Conservation (phyloP, 2,797 vertebrate genomes). For the Liasis olivaceus region DNA sequence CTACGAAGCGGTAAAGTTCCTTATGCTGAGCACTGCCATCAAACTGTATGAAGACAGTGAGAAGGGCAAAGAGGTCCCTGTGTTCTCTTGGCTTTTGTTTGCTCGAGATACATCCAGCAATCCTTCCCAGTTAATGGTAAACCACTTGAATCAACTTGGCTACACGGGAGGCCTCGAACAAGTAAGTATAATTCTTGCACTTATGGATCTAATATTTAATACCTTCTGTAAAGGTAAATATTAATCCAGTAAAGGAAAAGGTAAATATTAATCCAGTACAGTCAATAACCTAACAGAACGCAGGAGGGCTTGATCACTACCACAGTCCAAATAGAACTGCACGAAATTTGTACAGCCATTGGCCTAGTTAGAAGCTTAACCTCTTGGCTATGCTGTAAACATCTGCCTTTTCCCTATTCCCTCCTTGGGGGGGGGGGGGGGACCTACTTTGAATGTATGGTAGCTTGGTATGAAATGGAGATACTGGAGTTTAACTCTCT, state of each 20-base stretch:
- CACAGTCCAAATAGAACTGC: background rate
- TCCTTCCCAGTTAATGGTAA: constrained; percentile 87
- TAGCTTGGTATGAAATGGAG: background rate
- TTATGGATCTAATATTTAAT: background rate
- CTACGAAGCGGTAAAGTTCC: constrained; percentile 93
- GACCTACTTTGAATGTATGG: no score
- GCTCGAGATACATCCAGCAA: constrained; percentile 90
- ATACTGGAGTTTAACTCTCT: background rate
- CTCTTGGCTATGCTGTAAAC: background rate
- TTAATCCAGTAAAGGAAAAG: background rate
- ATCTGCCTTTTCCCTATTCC: background rate
- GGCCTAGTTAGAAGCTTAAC: background rate
- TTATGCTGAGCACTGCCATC: constrained; percentile 89
- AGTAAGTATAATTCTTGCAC: constrained; percentile 71
- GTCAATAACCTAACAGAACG: background rate
- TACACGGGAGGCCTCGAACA: constrained; percentile 94
- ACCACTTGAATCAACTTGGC: constrained; percentile 93
- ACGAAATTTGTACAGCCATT: background rate
- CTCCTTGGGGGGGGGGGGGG: no score
- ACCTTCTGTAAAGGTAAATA: background rate
- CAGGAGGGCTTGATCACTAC: background rate
- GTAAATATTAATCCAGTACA: background rate
- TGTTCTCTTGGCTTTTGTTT: constrained; percentile 95
- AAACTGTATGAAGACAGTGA: constrained; percentile 84
- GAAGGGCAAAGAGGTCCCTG: constrained; percentile 84